Evolutionary conservation across 64 coral and sea anemone species (phyloP).

Genomic region (Pocillopora verrucosa): DNA sequence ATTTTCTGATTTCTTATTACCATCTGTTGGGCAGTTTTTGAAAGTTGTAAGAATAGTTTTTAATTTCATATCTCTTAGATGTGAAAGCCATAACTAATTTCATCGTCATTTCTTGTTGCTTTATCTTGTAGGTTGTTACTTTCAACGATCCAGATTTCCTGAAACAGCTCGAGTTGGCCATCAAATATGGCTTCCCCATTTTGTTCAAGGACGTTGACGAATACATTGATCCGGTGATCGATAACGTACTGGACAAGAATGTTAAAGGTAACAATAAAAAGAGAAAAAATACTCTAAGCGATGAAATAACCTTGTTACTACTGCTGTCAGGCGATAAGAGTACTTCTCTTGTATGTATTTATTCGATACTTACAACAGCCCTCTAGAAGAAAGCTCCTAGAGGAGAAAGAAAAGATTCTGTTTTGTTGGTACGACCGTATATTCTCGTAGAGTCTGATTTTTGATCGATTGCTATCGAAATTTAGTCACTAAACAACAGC

Average conservation of each 20-base stretch:
- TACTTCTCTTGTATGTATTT: not conserved
- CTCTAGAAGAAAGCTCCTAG: no score
- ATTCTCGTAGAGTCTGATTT: no score
- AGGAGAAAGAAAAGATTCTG: no score
- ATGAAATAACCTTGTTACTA: not conserved
- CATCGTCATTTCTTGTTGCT: not conserved
- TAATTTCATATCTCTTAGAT: no score
- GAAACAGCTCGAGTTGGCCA: constrained; percentile 94
- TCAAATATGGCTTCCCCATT: constrained; percentile 99
- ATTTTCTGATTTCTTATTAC: not conserved
- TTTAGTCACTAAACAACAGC: no score
- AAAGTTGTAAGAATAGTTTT: not conserved
- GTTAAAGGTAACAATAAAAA: constrained; percentile 65
- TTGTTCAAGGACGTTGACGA: constrained; percentile 99
- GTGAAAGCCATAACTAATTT: not conserved
- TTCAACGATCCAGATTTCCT: constrained; percentile 99
- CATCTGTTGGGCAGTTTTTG: not conserved
- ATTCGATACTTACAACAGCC: no score
- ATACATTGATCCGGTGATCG: constrained; percentile 99
- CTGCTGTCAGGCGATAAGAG: not conserved
- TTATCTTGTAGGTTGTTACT: constrained; percentile 73
- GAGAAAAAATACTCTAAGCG: not conserved
- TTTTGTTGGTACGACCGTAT: no score
- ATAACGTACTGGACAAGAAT: constrained; percentile 97
- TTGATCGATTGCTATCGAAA: no score